A percentile compares a stretch with the other conserved stretches of the same genome.
Conservation (phyloP, 2,113 vertebrate genomes). For the Paradisaea rubra region DNA sequence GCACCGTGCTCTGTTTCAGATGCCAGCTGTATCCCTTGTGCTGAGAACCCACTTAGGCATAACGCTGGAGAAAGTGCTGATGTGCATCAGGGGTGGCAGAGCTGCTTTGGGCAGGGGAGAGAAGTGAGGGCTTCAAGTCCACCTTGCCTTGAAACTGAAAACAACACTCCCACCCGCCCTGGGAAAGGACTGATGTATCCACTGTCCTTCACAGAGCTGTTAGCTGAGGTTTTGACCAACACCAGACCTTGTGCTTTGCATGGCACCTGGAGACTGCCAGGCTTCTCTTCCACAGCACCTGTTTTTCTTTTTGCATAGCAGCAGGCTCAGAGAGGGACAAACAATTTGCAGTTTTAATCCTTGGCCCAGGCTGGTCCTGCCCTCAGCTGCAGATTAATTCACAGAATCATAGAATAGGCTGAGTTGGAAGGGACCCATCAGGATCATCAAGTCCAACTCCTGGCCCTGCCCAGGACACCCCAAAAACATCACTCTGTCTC, state of each 20-base stretch:
- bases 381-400: background rate
- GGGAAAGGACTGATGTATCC: background rate
- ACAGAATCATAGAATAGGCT: background rate
- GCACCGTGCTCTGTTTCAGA: background rate
- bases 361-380: background rate
- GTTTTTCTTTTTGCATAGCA: background rate
- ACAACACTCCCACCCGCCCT: rapidly evolving
- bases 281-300: background rate
- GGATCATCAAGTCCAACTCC: background rate
- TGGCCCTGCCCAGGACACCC: background rate
- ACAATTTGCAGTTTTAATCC: background rate
- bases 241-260: background rate
- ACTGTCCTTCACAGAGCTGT: background rate
- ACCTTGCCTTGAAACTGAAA: background rate
- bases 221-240: background rate
- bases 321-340: background rate
- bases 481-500: background rate
- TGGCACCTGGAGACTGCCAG: background rate
- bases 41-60: background rate
- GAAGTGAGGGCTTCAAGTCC: background rate
- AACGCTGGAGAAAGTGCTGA: background rate
- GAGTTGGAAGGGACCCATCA: background rate
- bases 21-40: background rate
- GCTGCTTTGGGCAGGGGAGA: background rate
- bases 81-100: background rate